Evolutionary conservation across 2,888 invertebrate species (phyloP), one percentile per base, ranked within the genome.

Genomic region (Idaea biselata): DNA sequence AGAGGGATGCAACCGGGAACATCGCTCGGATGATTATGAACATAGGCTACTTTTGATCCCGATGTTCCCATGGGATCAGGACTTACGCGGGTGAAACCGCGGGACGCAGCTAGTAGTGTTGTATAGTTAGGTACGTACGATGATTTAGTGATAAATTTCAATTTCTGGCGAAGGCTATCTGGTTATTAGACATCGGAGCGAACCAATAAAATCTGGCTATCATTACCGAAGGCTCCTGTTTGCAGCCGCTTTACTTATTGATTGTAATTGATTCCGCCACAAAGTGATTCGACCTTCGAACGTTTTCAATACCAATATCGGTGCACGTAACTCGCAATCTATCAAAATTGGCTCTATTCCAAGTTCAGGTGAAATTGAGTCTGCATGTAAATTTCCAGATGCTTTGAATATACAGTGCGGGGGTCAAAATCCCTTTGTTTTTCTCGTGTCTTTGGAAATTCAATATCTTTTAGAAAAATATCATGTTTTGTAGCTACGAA

Each of bases 121-220:
- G 25, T 25, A 44, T 44, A 14, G 44, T 44, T 14, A 44, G 44
- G 14, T 14, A 44, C 44, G 14, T 14, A 44, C 44, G 44, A 44
- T 44, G 44, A 44, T 44, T 7, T 44, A 44, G 44, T 8, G 44
- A 14, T 44, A 44, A 44, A 44, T 44, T 44, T 44, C 44, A 44
- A 83, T 85, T 82, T 72, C 8, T 69, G 64, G 63, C 67, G 83
- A 84, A 85, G 86, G 83, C 74, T 83, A 82, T 74, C 67, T 60
- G 44, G 68, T 63, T 67, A 67, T 70, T 73, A 76, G 74, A 73
- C 72, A 67, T 58, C 61, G 65, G 64, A 70, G 69, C 76, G 74
- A 77, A 77, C 74, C 71, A 80, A 84, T 84, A 80, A 82, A 81
- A 77, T 76, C 69, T 77, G 77, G 78, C 77, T 78, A 75, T 75